Percentiles rank a stretch among this genome's conserved stretches.
Evolutionary conservation across 1,140 invertebrate genomes (phyloP).

Genomic region (Oryctes rhinoceros): DNA sequence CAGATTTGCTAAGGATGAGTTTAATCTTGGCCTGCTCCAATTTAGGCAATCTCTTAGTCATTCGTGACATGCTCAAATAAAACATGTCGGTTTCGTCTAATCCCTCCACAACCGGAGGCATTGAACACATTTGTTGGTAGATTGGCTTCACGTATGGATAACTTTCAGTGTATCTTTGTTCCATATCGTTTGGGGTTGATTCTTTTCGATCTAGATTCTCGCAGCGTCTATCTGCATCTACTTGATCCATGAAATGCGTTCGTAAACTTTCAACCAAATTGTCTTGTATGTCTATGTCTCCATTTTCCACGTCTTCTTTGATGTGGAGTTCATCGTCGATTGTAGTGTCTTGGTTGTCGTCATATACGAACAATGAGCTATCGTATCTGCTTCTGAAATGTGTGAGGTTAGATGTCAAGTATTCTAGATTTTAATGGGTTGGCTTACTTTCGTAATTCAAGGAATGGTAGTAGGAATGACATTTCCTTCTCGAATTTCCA

Average conservation of each 20-base stretch:
- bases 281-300: background rate
- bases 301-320: slow-evolving; percentile 23
- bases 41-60: slow-evolving; percentile 26
- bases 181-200: background rate
- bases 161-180: slow-evolving; percentile 16
- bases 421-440: background rate
- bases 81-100: slow-evolving; percentile 35
- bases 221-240: background rate
- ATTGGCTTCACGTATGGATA: slow-evolving; percentile 15
- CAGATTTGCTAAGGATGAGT: background rate
- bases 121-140: slow-evolving; percentile 15
- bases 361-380: background rate
- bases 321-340: slow-evolving; percentile 6
- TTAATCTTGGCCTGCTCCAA: slow-evolving; percentile 35
- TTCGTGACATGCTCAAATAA: slow-evolving; percentile 23
- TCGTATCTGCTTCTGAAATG: slow-evolving; percentile 12
- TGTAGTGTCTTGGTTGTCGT: slow-evolving; percentile 7
- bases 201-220: background rate
- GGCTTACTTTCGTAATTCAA: slow-evolving; percentile 16
- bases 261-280: background rate
- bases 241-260: slow-evolving; percentile 24
- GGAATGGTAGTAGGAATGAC: slow-evolving; percentile 18
- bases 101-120: background rate
- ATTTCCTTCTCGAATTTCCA: slow-evolving; percentile 35
- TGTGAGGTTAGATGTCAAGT: background rate